phyloP scores from a whole-genome alignment of 2,797 vertebrate species.

The Valencia hispanica region DNA sequence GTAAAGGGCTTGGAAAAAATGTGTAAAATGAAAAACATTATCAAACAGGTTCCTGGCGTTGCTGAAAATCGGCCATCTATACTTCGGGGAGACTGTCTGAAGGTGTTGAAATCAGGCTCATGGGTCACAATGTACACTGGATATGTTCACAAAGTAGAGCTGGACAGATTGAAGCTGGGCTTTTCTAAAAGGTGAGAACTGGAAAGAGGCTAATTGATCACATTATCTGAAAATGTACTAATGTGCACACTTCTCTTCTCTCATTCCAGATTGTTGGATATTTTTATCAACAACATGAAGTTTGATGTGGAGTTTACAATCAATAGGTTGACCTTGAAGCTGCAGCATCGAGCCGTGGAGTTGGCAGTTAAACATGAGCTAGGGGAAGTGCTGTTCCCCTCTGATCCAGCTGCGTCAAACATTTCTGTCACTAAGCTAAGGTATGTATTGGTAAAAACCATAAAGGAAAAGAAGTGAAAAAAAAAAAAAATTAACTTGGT shows the following conservation, averaged over 20 bases:
- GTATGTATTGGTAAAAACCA: constrained; percentile 44
- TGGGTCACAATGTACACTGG: constrained; percentile 81
- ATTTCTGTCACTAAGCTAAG: constrained; percentile 64
- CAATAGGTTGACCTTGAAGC: constrained; percentile 84
- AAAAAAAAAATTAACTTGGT: neutral
- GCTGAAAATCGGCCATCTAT: constrained; percentile 92
- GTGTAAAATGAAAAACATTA: neutral
- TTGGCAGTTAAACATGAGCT: constrained; percentile 75
- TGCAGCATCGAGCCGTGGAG: constrained; percentile 86
- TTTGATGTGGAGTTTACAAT: constrained; percentile 94
- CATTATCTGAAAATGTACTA: neutral
- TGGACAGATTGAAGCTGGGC: constrained; percentile 87
- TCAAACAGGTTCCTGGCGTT: constrained; percentile 88
- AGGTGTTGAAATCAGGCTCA: constrained; percentile 72
- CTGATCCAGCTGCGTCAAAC: constrained; percentile 31
- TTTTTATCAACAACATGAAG: constrained; percentile 83
- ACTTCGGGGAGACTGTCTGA: constrained; percentile 88
- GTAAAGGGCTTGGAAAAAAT: neutral
- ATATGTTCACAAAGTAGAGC: constrained; percentile 88
- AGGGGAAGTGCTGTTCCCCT: constrained; percentile 85
- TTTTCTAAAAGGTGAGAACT: constrained; percentile 84
- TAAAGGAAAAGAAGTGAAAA: neutral
- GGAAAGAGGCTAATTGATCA: neutral
- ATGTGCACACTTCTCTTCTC: neutral
- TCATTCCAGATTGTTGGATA: constrained; percentile 78